Conservation (phyloP, 2,113 vertebrate species). For the Aspidoscelis tigris region DNA sequence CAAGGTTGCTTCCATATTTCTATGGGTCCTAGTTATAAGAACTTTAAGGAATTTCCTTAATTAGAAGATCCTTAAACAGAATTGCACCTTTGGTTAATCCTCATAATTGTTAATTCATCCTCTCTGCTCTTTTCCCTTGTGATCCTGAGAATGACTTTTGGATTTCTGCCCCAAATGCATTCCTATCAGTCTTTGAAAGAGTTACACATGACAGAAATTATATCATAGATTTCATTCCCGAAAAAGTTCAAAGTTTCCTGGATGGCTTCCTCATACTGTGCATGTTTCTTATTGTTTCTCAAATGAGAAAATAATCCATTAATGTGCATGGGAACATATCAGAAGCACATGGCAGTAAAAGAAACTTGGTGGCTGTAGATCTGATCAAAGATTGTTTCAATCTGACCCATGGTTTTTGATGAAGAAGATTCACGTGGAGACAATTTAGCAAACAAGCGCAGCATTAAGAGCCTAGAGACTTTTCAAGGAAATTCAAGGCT, state of each 20-base stretch:
- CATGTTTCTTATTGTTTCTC: conserved; percentile 76
- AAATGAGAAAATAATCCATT: conserved; percentile 78
- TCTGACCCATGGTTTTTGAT: conserved; percentile 81
- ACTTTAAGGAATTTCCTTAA: neutral
- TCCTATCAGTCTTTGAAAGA: conserved; percentile 60
- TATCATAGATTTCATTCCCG: conserved; percentile 69
- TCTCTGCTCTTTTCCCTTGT: neutral
- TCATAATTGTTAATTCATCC: too few relatives aligned
- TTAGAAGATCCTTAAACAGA: neutral
- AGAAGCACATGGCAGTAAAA: conserved; percentile 79
- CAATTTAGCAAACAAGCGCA: conserved; percentile 82
- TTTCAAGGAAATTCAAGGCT: conserved; percentile 78
- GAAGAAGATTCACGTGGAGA: conserved; percentile 82
- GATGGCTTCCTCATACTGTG: conserved; percentile 63
- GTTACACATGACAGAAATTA: conserved; percentile 64
- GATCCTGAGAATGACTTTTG: neutral
- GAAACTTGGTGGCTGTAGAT: conserved; percentile 71
- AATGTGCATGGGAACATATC: conserved; percentile 71
- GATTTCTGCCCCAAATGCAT: conserved; percentile 41
- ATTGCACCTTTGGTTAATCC: neutral
- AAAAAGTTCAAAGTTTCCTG: conserved; percentile 74
- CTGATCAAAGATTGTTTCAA: conserved; percentile 81
- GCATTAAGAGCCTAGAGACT: conserved; percentile 76
- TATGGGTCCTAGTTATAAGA: neutral
- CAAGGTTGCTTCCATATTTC: neutral